Evolutionary conservation across 2,888 invertebrate species (phyloP).

Genomic region (Bombyx huttoni): DNA sequence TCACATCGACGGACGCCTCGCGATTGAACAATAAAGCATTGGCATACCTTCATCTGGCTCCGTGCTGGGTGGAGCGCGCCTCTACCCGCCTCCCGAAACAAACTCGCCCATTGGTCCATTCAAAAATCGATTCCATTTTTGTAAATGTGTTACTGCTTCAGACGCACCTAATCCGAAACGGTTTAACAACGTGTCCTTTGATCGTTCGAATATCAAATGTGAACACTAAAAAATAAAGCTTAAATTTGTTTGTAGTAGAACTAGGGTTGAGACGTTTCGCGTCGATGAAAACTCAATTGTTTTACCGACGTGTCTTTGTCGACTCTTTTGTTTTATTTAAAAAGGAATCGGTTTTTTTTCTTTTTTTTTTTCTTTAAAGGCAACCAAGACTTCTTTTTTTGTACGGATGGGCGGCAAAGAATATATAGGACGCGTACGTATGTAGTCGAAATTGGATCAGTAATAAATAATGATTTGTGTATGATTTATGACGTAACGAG

Average conservation of each 20-base stretch:
- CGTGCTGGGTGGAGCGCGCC: conserved; percentile 48
- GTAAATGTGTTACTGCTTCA: conserved; percentile 69
- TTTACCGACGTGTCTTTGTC: conserved; percentile 68
- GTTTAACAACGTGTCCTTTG: conserved; percentile 14
- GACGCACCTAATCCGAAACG: conserved; percentile 20
- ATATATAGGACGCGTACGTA: conserved; percentile 41
- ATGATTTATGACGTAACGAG: conserved; percentile 41
- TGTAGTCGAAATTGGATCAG: conserved; percentile 48
- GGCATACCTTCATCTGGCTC: conserved; percentile 56
- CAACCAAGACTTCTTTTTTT: conserved; percentile 18
- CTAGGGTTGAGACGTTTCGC: conserved; percentile 30
- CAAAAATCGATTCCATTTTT: conserved; percentile 71
- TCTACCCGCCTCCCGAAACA: conserved; percentile 49
- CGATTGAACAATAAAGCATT: conserved; percentile 58
- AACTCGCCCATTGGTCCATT: conserved; percentile 60
- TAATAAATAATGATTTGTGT: conserved; percentile 66
- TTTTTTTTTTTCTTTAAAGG: conserved; percentile 40
- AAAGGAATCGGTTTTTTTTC: conserved; percentile 46
- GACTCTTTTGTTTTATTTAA: conserved; percentile 70
- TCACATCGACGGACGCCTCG: conserved; percentile 38
- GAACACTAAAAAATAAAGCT: not conserved
- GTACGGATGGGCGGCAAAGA: conserved; percentile 48
- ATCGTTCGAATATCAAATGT: conserved; percentile 19
- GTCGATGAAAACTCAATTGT: conserved; percentile 51
- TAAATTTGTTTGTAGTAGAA: not conserved